These are phyloP conservation scores for Amphimedon queenslandica DNA, from an alignment of 37 sponge, comb jelly and placozoan genomes.

Conservation along the genomic window DNA sequence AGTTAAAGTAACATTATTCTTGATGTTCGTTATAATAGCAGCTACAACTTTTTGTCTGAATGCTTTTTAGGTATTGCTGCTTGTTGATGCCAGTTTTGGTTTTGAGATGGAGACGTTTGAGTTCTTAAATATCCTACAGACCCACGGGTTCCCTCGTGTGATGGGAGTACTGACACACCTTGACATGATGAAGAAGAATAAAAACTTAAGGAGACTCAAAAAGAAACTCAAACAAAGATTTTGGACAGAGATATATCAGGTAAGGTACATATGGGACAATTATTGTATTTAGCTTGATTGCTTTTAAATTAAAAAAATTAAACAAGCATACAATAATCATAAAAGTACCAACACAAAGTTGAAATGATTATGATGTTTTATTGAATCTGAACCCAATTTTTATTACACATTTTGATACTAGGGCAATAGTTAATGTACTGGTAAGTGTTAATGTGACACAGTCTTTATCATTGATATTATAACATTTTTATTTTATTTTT, in stretches of 20 bases:
- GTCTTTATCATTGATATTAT: background rate
- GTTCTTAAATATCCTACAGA: slow-evolving; percentile 95
- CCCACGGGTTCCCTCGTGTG: slow-evolving; percentile 94
- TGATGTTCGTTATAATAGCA: too few relatives aligned
- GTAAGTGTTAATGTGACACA: background rate
- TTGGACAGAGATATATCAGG: slow-evolving; percentile 98
- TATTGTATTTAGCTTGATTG: too few relatives aligned
- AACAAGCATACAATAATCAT: too few relatives aligned
- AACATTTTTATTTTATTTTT: background rate
- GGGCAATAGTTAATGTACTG: background rate
- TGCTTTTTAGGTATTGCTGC: slow-evolving; percentile 64
- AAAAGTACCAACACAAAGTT: too few relatives aligned
- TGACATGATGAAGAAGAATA: slow-evolving; percentile 74
- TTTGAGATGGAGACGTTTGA: slow-evolving; percentile 99
- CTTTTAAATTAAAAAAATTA: too few relatives aligned
- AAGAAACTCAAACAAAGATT: slow-evolving; percentile 91
- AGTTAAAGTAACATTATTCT: too few relatives aligned
- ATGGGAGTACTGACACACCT: slow-evolving; percentile 98
- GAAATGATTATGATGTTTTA: too few relatives aligned
- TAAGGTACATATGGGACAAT: too few relatives aligned
- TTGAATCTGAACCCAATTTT: background rate
- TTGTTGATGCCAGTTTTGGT: slow-evolving; percentile 98
- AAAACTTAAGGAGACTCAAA: slow-evolving; percentile 71
- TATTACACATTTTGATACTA: background rate
- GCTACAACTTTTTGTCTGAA: too few relatives aligned